These are phyloP conservation scores for Lepus oiostolus DNA, from an alignment of 2,797 vertebrate genomes.

Conservation along the genomic window DNA sequence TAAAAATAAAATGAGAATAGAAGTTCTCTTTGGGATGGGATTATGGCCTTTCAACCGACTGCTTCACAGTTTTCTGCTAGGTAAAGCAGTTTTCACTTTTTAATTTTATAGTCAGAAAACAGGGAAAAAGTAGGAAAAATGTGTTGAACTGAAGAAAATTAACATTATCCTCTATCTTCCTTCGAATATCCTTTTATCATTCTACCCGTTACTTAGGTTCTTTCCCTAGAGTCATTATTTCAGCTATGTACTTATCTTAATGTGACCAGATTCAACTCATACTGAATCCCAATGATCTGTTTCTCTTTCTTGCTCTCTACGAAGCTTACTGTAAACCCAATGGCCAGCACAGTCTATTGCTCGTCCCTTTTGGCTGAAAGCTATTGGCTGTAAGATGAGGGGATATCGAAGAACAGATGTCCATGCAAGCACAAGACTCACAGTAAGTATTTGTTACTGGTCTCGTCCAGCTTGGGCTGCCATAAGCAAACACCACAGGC, in stretches of 20 bases:
- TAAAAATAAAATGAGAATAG: neutral
- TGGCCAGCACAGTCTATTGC: neutral
- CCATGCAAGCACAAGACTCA: too few relatives aligned
- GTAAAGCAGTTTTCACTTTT: slow-evolving; percentile 24
- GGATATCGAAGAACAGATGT: neutral
- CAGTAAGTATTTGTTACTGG: neutral
- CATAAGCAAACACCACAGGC: neutral
- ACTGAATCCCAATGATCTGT: slow-evolving; percentile 16
- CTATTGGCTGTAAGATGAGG: neutral
- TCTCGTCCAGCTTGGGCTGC: neutral
- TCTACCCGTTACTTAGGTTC: slow-evolving; percentile 29
- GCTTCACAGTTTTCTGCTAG: slow-evolving; percentile 28
- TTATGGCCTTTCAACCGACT: neutral
- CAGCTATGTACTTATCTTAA: neutral
- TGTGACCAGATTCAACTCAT: neutral
- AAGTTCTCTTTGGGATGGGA: neutral
- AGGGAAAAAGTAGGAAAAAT: neutral
- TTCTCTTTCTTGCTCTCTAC: slow-evolving; percentile 22
- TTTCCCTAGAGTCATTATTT: slow-evolving; percentile 45
- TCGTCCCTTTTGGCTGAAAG: slow-evolving; percentile 40
- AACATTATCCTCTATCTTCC: slow-evolving; percentile 37
- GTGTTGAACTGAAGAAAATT: slow-evolving; percentile 41
- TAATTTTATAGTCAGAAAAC: slow-evolving; percentile 22
- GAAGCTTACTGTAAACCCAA: slow-evolving; percentile 34
- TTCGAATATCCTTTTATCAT: neutral